These are phyloP conservation scores for Drosophila parthenogenetica DNA, from an alignment of 2,888 invertebrate species.

Conservation along the genomic window DNA sequence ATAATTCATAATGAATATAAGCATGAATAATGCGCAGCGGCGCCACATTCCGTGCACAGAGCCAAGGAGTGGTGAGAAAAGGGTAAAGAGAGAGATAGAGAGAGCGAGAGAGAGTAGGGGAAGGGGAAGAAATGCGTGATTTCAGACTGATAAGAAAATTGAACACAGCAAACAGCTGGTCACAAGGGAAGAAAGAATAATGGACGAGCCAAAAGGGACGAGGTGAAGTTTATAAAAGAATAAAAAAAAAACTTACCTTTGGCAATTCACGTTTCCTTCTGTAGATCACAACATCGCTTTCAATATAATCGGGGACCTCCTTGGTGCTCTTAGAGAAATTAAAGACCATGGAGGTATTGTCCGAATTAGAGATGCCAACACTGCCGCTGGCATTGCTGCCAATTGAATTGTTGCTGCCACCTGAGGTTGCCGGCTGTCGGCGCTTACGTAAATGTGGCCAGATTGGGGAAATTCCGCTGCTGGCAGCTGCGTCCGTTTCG, in stretches of 20 bases:
- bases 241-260: constrained; percentile 87
- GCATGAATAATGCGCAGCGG: constrained; percentile 69
- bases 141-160: constrained; percentile 44
- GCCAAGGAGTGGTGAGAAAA: background rate
- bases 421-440: constrained; percentile 50
- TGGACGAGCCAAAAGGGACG: background rate
- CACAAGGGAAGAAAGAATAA: constrained; percentile 2
- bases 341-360: constrained; percentile 91
- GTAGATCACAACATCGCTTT: constrained; percentile 93
- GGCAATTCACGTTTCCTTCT: constrained; percentile 89
- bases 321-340: constrained; percentile 92
- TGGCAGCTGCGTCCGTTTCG: constrained; percentile 68
- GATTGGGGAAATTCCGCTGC: constrained; percentile 61
- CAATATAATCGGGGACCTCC: constrained; percentile 96
- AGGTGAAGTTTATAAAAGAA: background rate
- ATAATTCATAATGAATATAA: constrained; percentile 58
- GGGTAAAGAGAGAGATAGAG: background rate
- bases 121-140: background rate
- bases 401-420: constrained; percentile 20
- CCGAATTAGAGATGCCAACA: constrained; percentile 56
- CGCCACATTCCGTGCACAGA: constrained; percentile 51
- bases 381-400: constrained; percentile 44
- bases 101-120: background rate
- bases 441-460: constrained; percentile 81
- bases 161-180: constrained; percentile 34